Base-by-base conservation (phyloP, 2,797 vertebrate genomes). In the Distichodus sexfasciatus region DNA sequence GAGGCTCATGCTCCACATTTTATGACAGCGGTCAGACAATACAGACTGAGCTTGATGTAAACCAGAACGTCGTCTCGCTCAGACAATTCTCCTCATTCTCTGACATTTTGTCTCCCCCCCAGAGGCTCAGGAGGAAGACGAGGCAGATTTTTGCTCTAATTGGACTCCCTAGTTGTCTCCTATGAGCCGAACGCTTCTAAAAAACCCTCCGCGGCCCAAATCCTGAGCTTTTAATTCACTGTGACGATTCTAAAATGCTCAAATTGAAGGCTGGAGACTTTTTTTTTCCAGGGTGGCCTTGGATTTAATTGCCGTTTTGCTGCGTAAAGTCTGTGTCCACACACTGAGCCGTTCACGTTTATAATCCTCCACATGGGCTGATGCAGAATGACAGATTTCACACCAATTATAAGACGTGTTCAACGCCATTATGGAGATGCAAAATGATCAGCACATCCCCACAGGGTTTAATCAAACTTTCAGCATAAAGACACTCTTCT, bases 371-470 rank as follows among this genome's bases (percentile, higher is more conserved):
- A 6, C 17, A 35, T 58, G 44, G 69, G 59, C 31, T 54, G 41
- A 62, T 41, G 29, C 36, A 71, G 40, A 19, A 47, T 61, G 58
- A 33, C 17, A 64, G 19, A 66, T 67, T 76, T 72, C 68, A 66
- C 61, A 53, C 41, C 51, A 75, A 60, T 54, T 66, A 78, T 73
- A 69, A 21, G 35, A 55, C 59, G 36, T 17, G 71, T 68, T 64
- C 29, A 40, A 63, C 66, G 44, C 9, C 66, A 67, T 58, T 71
- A 41, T 40, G 51, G 31, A 44, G 38, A 17, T 43, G 60, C n/a
- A n/a, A n/a, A 69, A 74, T 70, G 44, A 62, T 47, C 38, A 15
- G 15, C 38, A 23, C 14, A 51, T 59, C 33, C 46, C 28, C 21
- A 4, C 28, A 6, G 31, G 55, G 23, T 19, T 51, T 43, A 31